Conservation (phyloP, 2,888 invertebrate species). For the Polyommatus iphigenia region DNA sequence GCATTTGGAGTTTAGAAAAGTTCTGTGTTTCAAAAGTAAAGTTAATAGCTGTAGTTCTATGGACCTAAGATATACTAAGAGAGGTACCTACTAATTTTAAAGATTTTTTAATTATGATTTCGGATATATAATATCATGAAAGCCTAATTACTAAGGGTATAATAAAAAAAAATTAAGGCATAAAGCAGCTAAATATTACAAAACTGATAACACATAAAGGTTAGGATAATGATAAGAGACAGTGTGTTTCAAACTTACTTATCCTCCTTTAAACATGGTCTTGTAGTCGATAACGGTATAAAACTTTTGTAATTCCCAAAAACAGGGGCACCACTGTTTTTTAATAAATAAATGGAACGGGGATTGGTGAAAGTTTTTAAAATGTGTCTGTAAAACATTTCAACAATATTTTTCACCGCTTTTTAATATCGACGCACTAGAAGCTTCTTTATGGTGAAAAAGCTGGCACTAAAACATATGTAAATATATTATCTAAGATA, state of each 20-base stretch:
- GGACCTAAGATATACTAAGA: too few relatives aligned
- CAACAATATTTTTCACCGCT: constrained; percentile 32
- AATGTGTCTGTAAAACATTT: constrained; percentile 61
- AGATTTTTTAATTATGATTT: too few relatives aligned
- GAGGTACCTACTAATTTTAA: too few relatives aligned
- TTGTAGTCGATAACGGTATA: constrained; percentile 63
- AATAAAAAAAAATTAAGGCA: too few relatives aligned
- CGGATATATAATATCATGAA: too few relatives aligned
- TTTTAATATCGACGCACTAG: not conserved
- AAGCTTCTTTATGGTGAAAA: constrained; percentile 3
- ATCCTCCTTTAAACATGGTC: constrained; percentile 61
- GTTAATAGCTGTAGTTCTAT: too few relatives aligned
- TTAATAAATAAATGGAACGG: constrained; percentile 53
- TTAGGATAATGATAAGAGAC: not conserved
- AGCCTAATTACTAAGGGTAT: too few relatives aligned
- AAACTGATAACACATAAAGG: not conserved
- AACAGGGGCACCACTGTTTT: constrained; percentile 53
- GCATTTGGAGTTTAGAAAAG: too few relatives aligned
- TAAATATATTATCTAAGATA: constrained; percentile 16
- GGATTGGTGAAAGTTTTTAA: constrained; percentile 57
- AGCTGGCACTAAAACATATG: constrained; percentile 17
- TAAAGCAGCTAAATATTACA: not conserved
- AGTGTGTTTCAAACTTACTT: constrained; percentile 57
- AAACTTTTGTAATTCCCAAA: constrained; percentile 56
- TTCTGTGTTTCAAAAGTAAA: too few relatives aligned